phyloP scores from a whole-genome alignment of 2,113 vertebrate genomes.

The Hystrix cristata region DNA sequence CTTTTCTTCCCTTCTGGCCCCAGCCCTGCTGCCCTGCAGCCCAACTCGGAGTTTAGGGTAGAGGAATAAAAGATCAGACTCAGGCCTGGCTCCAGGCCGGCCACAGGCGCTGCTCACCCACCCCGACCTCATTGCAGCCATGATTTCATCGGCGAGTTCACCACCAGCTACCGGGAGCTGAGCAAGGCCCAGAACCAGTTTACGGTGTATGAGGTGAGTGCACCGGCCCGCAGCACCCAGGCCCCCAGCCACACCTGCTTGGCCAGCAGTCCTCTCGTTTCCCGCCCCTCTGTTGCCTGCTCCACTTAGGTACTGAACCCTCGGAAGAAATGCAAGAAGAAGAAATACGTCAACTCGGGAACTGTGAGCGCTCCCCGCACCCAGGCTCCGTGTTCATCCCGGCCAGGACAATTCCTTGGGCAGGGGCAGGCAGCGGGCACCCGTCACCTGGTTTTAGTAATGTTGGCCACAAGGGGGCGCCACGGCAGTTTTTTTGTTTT shows the following conservation, averaged over 20 bases:
- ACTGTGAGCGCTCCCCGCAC: constrained; percentile 91
- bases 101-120: background rate
- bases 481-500: background rate
- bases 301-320: constrained; percentile 95
- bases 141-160: constrained; percentile 99
- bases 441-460: background rate
- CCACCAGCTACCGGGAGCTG: constrained; percentile 98
- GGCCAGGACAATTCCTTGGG: background rate
- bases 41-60: background rate
- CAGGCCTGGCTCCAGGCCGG: background rate
- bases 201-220: constrained; percentile 93
- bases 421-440: background rate
- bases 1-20: background rate
- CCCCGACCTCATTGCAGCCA: constrained; percentile 89
- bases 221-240: background rate
- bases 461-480: background rate
- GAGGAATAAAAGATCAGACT: background rate
- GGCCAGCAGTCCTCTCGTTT: background rate
- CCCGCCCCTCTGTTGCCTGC: background rate
- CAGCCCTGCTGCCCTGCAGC: background rate
- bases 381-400: background rate
- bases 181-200: constrained; percentile 98
- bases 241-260: background rate
- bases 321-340: constrained; percentile 99
- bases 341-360: constrained; percentile 99